phyloP scores from a whole-genome alignment of 2,888 invertebrate genomes.

The Idaea straminata region DNA sequence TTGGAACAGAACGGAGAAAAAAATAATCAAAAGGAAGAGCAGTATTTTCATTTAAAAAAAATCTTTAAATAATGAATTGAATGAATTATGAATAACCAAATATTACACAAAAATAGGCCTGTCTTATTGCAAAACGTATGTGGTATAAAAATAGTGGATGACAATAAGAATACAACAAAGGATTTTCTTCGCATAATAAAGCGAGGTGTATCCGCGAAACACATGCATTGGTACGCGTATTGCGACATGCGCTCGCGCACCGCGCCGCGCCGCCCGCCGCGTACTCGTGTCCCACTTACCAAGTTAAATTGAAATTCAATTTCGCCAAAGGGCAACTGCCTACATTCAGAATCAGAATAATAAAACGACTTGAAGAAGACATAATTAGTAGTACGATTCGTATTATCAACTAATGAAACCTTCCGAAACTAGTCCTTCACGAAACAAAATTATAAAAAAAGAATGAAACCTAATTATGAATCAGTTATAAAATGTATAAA shows the following conservation, averaged over 20 bases:
- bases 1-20: no score
- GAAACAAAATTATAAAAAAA: no score
- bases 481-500: no score
- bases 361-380: slow-evolving; percentile 26
- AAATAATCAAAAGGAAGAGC: no score
- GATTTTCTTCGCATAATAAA: slow-evolving; percentile 30
- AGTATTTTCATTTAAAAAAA: no score
- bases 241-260: slow-evolving; percentile 56
- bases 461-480: no score
- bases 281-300: slow-evolving; percentile 60
- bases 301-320: slow-evolving; percentile 76
- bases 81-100: no score
- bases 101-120: no score
- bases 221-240: slow-evolving; percentile 61
- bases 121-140: not conserved
- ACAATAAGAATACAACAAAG: slow-evolving; percentile 22
- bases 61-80: no score
- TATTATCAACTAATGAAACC: no score
- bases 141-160: not conserved
- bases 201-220: slow-evolving; percentile 52
- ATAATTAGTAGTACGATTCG: not conserved
- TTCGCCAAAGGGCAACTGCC: slow-evolving; percentile 70
- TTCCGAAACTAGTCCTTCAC: no score
- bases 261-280: slow-evolving; percentile 26
- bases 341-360: slow-evolving; percentile 44